Evolutionary conservation across 1,140 invertebrate genomes (phyloP).

Genomic region (Tetramorium parvispinum): DNA sequence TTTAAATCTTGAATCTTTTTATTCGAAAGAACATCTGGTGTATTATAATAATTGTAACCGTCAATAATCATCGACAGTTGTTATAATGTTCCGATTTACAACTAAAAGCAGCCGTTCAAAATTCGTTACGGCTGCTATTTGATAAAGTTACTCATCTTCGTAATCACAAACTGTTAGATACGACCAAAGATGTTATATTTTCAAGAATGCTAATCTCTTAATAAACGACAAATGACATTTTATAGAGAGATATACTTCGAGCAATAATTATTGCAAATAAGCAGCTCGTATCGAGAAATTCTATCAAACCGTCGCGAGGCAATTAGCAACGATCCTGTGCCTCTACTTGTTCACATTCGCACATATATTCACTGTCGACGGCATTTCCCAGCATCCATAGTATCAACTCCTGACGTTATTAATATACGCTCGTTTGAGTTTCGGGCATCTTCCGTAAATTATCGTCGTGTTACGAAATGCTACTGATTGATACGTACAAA

Average conservation of each 20-base stretch:
- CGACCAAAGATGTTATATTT: neutral
- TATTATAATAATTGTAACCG: neutral
- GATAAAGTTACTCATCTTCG: neutral
- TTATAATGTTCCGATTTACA: neutral
- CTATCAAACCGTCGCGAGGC: conserved; percentile 73
- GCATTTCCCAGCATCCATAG: conserved; percentile 67
- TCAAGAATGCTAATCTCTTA: conserved; percentile 5
- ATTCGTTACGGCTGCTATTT: neutral
- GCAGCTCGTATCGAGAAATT: conserved; percentile 39
- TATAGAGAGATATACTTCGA: neutral
- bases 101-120: neutral
- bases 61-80: neutral
- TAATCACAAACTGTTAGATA: neutral
- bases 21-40: no score
- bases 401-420: conserved; percentile 76
- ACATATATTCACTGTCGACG: conserved; percentile 22
- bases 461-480: neutral
- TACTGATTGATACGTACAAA: neutral
- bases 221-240: neutral
- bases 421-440: conserved; percentile 71
- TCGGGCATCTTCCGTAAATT: conserved; percentile 12
- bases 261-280: conserved; percentile 35
- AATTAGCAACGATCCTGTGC: conserved; percentile 76
- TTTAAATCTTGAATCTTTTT: neutral
- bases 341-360: conserved; percentile 36